Evolutionary conservation across 2,888 invertebrate genomes (phyloP), one percentile per base, ranked within the genome.

Genomic region (Lobophora halterata): DNA sequence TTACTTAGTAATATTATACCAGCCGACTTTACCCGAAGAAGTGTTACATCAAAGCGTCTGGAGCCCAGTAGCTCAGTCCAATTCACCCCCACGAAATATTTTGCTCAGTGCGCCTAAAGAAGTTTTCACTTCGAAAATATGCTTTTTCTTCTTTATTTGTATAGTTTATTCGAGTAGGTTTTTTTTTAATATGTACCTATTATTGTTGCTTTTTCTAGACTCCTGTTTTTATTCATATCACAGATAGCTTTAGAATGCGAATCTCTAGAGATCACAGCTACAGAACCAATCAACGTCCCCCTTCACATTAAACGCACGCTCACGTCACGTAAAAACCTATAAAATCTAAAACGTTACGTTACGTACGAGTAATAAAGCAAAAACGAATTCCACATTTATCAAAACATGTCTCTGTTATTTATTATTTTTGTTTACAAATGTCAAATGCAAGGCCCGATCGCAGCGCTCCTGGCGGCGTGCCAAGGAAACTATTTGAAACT

Each of bases 371-470:
- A 56, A 63, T 65, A 70, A 70, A 64, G 63, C 42, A 60, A 70
- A 74, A 68, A 68, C 62, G 63, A 72, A 70, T 72, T 71, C 65
- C 69, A 56, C 61, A 65, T 71, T 69, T 70, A 72, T 71, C 69
- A 72, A 74, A 73, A 76, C 71, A 71, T 68, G 68, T 51, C 58
- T 62, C 61, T 65, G 60, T 69, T 79, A 69, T 77, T 79, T 79
- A 75, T 76, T 81, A 73, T 79, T 80, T 79, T 78, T 80, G 79
- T 81, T 80, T 80, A 76, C 74, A 71, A 60, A 59, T 70, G 82
- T 81, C 82, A 78, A 71, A 76, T 53, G 71, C 79, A 76, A 65
- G 68, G 69, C 65, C 55, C 74, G 70, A 79, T 80, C 49, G 54
- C 55, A 60, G 65, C 66, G 69, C 74, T 49, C 55, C 74, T 85